Evolutionary conservation across 2,797 vertebrate genomes (phyloP).

Genomic region (Ceyx erithaca): DNA sequence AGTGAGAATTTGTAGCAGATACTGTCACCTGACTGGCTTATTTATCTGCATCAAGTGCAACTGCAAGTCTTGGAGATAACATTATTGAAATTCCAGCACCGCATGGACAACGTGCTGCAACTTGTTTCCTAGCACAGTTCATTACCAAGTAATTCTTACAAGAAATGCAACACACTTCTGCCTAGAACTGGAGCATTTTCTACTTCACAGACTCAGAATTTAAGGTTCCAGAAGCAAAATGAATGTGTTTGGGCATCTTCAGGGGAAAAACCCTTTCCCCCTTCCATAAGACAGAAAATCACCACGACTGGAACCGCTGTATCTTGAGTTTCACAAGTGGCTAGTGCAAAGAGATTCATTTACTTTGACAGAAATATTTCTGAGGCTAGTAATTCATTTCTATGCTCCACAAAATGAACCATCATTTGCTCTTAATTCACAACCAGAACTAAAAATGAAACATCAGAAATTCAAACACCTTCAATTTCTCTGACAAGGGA

Average conservation of each 20-base stretch:
- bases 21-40: conserved; percentile 3
- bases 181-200: not conserved
- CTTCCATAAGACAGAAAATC: not conserved
- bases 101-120: conserved; percentile 7
- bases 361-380: not conserved
- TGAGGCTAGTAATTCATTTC: not conserved
- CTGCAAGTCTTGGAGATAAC: not conserved
- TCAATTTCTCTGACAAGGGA: not conserved
- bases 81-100: conserved; percentile 48
- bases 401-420: not conserved
- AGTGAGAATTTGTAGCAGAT: conserved; percentile 6
- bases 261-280: not conserved
- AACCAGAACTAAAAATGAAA: not conserved
- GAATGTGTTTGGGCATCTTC: not conserved
- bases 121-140: not conserved
- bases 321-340: not conserved
- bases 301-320: not conserved
- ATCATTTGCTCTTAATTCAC: not conserved
- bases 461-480: not conserved
- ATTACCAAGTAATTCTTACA: not conserved
- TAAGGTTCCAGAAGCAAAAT: not conserved
- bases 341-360: not conserved
- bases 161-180: not conserved
- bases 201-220: not conserved
- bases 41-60: conserved; percentile 46